Percentiles rank a stretch among this genome's conserved stretches.
Conservation (phyloP, 2,797 vertebrate genomes). For the Hipposideros larvatus region DNA sequence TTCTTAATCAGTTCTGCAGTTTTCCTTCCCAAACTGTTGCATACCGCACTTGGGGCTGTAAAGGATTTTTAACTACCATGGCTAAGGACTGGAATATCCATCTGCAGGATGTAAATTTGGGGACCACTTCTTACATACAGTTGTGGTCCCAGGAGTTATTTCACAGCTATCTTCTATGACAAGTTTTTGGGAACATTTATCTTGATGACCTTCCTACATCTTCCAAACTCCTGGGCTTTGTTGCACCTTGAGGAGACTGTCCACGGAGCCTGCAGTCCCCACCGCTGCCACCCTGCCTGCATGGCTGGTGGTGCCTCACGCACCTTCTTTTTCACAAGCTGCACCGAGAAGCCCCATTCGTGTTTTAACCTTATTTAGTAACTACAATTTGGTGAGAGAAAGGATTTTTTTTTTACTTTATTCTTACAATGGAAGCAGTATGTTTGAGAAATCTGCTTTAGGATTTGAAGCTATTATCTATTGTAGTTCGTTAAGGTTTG, state of each 20-base stretch:
- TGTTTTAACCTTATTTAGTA: not conserved
- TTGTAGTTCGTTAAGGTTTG: not conserved
- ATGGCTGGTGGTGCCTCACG: rapidly evolving
- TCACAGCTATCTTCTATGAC: not conserved
- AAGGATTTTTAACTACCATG: not conserved
- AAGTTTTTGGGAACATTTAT: not conserved
- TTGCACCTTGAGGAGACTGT: not conserved
- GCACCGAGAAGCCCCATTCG: not conserved
- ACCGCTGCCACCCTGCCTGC: too few relatives aligned
- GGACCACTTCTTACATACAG: not conserved
- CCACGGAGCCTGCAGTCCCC: rapidly evolving
- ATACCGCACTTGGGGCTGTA: not conserved
- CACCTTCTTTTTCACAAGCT: too few relatives aligned
- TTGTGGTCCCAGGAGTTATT: not conserved
- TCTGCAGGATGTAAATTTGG: not conserved
- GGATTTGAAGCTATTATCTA: not conserved
- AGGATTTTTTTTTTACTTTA: not conserved
- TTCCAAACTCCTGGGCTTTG: not conserved
- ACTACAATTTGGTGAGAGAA: not conserved
- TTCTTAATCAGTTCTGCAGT: not conserved
- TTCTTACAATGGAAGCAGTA: not conserved
- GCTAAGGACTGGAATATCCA: too few relatives aligned
- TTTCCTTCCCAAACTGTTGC: not conserved
- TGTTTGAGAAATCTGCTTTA: not conserved
- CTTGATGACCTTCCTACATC: not conserved